Percentiles rank a stretch among this genome's conserved stretches.
Conservation (phyloP, 2,888 invertebrate species). For the Trilocha varians region DNA sequence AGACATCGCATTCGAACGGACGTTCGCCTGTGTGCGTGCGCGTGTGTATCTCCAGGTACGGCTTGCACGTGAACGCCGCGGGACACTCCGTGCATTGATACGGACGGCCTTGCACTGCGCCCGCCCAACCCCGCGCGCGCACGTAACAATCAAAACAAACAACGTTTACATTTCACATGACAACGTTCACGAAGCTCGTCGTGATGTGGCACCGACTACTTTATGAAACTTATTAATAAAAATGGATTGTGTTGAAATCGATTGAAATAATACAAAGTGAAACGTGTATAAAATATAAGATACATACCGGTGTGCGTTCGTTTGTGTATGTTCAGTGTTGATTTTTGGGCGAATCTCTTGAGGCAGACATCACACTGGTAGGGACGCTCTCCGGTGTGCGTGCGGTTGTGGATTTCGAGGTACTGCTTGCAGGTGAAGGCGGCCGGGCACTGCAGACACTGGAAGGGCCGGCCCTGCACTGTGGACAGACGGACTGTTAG, state of each 20-base stretch:
- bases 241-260: slow-evolving; percentile 13
- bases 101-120: slow-evolving; percentile 68
- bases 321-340: slow-evolving; percentile 86
- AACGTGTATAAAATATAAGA: slow-evolving; percentile 11
- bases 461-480: slow-evolving; percentile 74
- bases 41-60: slow-evolving; percentile 77
- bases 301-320: slow-evolving; percentile 80
- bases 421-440: slow-evolving; percentile 75
- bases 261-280: slow-evolving; percentile 10
- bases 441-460: slow-evolving; percentile 73
- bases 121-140: too few relatives aligned
- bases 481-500: slow-evolving; percentile 38
- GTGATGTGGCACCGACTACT: slow-evolving; percentile 69
- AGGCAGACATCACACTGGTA: slow-evolving; percentile 82
- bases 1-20: slow-evolving; percentile 73
- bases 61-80: slow-evolving; percentile 75
- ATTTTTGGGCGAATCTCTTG: slow-evolving; percentile 87
- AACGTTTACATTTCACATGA: slow-evolving; percentile 10
- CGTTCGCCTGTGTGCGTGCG: slow-evolving; percentile 73
- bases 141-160: slow-evolving; percentile 10
- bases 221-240: slow-evolving; percentile 16
- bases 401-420: slow-evolving; percentile 70
- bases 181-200: slow-evolving; percentile 25
- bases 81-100: slow-evolving; percentile 73
- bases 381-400: slow-evolving; percentile 71